Evolutionary conservation across 2,888 invertebrate genomes (phyloP).

Genomic region (Adineta ricciae): DNA sequence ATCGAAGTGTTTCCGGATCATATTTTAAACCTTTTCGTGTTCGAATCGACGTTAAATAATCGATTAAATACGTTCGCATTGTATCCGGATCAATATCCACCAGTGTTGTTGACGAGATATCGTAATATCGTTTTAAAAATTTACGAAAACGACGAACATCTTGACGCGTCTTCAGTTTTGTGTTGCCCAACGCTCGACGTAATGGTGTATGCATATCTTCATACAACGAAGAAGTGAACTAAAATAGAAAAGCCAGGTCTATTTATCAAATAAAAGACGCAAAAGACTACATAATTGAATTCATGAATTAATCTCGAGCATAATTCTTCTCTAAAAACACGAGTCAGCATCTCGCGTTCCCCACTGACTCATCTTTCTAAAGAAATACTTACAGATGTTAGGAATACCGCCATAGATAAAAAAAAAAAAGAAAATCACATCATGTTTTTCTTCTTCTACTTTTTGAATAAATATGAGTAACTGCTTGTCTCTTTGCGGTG

Average conservation of each 20-base stretch:
- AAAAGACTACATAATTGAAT: too few species aligned
- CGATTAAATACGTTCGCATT: not conserved
- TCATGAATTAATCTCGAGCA: too few species aligned
- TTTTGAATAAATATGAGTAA: not conserved
- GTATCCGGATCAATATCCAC: not conserved
- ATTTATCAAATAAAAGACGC: too few species aligned
- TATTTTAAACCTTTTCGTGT: conserved; percentile 18
- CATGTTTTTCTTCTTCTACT: not conserved
- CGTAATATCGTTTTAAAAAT: conserved; percentile 11
- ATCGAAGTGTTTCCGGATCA: conserved; percentile 14
- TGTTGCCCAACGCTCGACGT: not conserved
- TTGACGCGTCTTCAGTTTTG: conserved; percentile 13
- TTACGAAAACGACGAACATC: conserved; percentile 18
- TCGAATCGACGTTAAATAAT: conserved; percentile 12
- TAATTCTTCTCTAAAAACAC: too few species aligned
- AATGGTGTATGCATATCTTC: conserved; percentile 10
- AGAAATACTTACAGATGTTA: too few species aligned
- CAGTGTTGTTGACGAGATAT: not conserved
- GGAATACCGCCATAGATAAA: too few species aligned
- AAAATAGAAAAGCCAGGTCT: not conserved
- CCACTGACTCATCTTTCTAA: too few species aligned
- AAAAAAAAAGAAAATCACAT: too few species aligned
- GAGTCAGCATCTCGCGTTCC: too few species aligned
- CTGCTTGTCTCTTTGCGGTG: not conserved
- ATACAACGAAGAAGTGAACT: not conserved